Percentiles rank a stretch among this genome's conserved stretches.
phyloP scores from a whole-genome alignment of 2,113 vertebrate species.

The Vidua macroura region DNA sequence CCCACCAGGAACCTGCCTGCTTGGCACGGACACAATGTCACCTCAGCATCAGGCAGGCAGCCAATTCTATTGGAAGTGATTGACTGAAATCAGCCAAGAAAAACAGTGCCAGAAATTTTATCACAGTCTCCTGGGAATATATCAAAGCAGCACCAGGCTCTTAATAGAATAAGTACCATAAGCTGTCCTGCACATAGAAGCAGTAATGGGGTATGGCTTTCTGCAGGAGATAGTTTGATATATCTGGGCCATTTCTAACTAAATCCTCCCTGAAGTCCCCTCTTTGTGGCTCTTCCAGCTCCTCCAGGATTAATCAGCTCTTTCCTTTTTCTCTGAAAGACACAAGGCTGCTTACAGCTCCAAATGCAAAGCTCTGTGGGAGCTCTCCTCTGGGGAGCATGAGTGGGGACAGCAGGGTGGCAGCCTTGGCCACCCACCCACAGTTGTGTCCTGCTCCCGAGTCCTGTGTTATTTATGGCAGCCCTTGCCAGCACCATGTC shows the following conservation, averaged over 20 bases:
- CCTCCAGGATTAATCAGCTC: neutral
- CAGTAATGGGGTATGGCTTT: neutral
- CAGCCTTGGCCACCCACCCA: neutral
- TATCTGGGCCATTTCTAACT: neutral
- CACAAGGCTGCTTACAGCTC: neutral
- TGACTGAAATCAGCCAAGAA: neutral
- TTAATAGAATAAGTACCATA: neutral
- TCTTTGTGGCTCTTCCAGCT: neutral
- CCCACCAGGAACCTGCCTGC: neutral
- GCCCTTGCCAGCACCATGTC: neutral
- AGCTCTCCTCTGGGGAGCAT: neutral
- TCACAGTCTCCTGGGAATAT: neutral
- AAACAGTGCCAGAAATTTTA: neutral
- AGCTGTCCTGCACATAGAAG: neutral
- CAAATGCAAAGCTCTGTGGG: accelerated
- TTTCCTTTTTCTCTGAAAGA: neutral
- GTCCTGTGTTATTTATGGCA: neutral
- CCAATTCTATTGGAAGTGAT: neutral
- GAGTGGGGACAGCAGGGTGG: neutral
- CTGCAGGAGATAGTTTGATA: neutral
- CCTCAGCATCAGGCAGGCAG: neutral
- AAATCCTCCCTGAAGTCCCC: neutral
- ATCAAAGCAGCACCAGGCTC: neutral
- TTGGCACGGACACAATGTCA: neutral
- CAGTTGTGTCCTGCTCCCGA: neutral